phyloP scores from a whole-genome alignment of 1,140 invertebrate genomes.

The Macrosteles quadrilineatus region DNA sequence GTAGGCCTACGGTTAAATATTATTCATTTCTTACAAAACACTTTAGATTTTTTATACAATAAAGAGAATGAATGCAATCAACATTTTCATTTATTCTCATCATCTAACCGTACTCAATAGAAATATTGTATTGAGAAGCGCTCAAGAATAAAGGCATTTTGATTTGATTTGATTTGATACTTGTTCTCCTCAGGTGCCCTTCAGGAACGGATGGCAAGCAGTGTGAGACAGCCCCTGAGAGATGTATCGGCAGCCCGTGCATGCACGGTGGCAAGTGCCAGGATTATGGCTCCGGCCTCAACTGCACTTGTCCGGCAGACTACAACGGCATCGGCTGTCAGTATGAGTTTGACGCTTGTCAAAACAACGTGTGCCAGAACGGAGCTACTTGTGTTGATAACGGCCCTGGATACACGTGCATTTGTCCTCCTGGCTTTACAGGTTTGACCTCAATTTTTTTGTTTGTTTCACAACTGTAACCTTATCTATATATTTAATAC shows the following conservation, averaged over 20 bases:
- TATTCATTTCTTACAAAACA: no score
- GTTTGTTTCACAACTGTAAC: background rate
- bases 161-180: no score
- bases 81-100: no score
- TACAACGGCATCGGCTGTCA: slow-evolving; percentile 89
- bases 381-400: slow-evolving; percentile 88
- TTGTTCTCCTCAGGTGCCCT: slow-evolving; percentile 76
- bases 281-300: slow-evolving; percentile 92
- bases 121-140: no score
- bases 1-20: no score
- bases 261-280: slow-evolving; percentile 93
- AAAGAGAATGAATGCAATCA: no score
- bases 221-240: slow-evolving; percentile 92
- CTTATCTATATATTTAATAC: no score
- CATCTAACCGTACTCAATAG: no score
- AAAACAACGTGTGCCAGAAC: slow-evolving; percentile 85
- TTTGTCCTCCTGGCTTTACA: slow-evolving; percentile 82
- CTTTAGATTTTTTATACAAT: no score
- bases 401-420: slow-evolving; percentile 80
- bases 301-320: slow-evolving; percentile 87
- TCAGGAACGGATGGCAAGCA: slow-evolving; percentile 93
- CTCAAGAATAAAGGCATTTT: no score
- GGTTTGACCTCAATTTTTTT: slow-evolving; percentile 48
- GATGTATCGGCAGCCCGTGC: slow-evolving; percentile 94
- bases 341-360: slow-evolving; percentile 91